Evolutionary conservation across 2,888 invertebrate species (phyloP).

Genomic region (Drosophila pullipes): DNA sequence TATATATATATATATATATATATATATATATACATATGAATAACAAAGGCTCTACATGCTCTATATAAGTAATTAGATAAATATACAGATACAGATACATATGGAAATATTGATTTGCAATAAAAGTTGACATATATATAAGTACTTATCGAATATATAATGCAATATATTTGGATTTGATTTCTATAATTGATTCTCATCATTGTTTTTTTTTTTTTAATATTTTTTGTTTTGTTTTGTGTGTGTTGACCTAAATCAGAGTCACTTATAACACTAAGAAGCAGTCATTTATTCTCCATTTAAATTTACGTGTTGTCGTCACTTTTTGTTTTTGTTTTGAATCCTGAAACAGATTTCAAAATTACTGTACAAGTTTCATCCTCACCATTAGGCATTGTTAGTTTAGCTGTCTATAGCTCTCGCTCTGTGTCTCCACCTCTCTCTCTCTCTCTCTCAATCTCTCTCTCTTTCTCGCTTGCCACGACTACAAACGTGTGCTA

Average conservation of each 20-base stretch:
- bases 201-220: constrained; percentile 12
- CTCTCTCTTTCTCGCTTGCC: constrained; percentile 14
- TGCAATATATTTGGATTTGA: constrained; percentile 76
- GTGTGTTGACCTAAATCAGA: constrained; percentile 73
- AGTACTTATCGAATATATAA: constrained; percentile 65
- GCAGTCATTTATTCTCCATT: constrained; percentile 85
- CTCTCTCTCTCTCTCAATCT: background rate
- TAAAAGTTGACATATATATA: constrained; percentile 63
- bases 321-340: constrained; percentile 65
- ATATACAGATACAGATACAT: constrained; percentile 41
- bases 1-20: constrained; percentile 20
- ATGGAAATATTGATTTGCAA: constrained; percentile 49
- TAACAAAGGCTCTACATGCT: constrained; percentile 75
- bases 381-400: constrained; percentile 28
- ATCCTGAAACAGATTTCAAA: constrained; percentile 81
- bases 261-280: constrained; percentile 83
- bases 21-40: constrained; percentile 24
- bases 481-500: constrained; percentile 66
- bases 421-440: background rate
- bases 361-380: constrained; percentile 75
- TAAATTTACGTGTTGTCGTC: constrained; percentile 81
- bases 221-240: constrained; percentile 20
- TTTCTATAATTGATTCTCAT: constrained; percentile 69
- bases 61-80: constrained; percentile 55
- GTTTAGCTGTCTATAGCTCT: constrained; percentile 39